A percentile compares a stretch with the other conserved stretches of the same genome.
phyloP scores from a whole-genome alignment of 2,797 vertebrate genomes.

The Poeciliopsis presidionis region DNA sequence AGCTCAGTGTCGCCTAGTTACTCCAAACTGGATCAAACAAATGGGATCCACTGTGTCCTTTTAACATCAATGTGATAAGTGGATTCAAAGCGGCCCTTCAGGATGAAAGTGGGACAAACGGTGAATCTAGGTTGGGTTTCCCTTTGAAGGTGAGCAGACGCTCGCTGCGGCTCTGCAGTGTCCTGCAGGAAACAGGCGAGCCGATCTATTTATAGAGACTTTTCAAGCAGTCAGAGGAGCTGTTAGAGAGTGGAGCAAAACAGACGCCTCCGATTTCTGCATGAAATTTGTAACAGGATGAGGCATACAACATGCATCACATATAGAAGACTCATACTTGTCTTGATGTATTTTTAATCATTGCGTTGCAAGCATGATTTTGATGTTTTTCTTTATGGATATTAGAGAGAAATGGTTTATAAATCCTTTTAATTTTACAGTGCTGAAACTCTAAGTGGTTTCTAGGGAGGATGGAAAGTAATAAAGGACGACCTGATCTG shows the following conservation, averaged over 20 bases:
- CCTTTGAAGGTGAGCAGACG: constrained; percentile 62
- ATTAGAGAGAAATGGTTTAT: neutral
- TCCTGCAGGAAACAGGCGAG: constrained; percentile 41
- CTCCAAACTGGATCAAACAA: neutral
- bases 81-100: constrained; percentile 33
- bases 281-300: constrained; percentile 12
- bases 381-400: neutral
- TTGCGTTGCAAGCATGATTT: neutral
- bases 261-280: constrained; percentile 14
- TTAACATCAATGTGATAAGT: constrained; percentile 4
- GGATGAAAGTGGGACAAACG: constrained; percentile 14
- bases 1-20: constrained; percentile 4
- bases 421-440: neutral
- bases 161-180: constrained; percentile 33
- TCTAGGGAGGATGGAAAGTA: neutral
- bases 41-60: constrained; percentile 9
- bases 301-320: neutral
- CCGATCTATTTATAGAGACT: constrained; percentile 63
- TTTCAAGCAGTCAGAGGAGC: constrained; percentile 49
- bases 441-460: neutral
- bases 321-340: neutral
- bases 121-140: constrained; percentile 28
- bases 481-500: neutral
- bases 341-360: neutral
- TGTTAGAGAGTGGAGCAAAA: constrained; percentile 8